A percentile compares a stretch with the other conserved stretches of the same genome.
Evolutionary conservation across 2,888 invertebrate species (phyloP).

Genomic region (Drosophila tripunctata): DNA sequence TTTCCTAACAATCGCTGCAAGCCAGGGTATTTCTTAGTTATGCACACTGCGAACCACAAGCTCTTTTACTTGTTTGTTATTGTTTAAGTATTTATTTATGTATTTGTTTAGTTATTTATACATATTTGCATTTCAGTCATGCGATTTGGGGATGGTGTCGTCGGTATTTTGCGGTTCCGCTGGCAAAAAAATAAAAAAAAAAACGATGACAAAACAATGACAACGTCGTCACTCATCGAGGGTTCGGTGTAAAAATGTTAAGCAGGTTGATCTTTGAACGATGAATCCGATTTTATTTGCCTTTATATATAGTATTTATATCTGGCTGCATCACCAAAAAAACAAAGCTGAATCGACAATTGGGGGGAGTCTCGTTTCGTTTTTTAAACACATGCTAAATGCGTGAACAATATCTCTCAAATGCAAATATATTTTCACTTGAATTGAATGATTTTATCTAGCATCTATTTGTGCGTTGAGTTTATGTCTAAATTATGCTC

Average conservation of each 20-base stretch:
- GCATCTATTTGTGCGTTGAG: not conserved
- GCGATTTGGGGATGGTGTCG: constrained; percentile 39
- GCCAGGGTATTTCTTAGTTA: not conserved
- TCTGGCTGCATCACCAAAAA: constrained; percentile 26
- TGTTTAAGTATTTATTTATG: constrained; percentile 35
- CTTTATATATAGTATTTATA: constrained; percentile 1
- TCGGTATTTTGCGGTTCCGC: constrained; percentile 28
- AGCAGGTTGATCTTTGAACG: constrained; percentile 55
- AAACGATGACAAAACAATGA: too few species aligned
- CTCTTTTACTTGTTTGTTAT: constrained; percentile 32
- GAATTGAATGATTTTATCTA: constrained; percentile 2
- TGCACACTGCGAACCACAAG: too few species aligned
- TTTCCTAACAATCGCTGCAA: too few species aligned
- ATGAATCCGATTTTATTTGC: constrained; percentile 7
- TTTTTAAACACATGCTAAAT: too few species aligned
- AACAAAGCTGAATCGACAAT: constrained; percentile 31
- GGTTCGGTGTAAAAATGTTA: constrained; percentile 61
- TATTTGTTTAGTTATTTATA: constrained; percentile 52
- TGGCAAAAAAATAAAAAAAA: constrained; percentile 5
- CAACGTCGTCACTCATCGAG: constrained; percentile 48
- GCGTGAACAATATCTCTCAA: not conserved
- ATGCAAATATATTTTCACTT: not conserved
- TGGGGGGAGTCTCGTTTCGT: too few species aligned
- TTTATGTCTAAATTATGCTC: not conserved
- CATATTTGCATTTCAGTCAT: constrained; percentile 69